Evolutionary conservation across 2,888 invertebrate genomes (phyloP).

Genomic region (Tupiocoris notatus): DNA sequence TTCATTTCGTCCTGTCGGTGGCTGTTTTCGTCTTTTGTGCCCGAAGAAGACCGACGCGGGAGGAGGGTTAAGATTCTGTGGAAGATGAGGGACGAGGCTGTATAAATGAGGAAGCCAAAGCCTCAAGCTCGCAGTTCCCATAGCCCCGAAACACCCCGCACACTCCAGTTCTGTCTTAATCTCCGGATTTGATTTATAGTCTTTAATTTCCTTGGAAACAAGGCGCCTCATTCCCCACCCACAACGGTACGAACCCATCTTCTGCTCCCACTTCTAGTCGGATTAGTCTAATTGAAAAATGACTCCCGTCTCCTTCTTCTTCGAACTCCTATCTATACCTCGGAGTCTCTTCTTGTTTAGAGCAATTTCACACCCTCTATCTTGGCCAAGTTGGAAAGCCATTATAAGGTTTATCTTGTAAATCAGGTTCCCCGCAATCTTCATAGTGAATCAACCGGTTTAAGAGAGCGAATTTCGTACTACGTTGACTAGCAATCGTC

Average conservation of each 20-base stretch:
- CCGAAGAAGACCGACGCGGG: not conserved
- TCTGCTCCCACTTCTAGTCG: not conserved
- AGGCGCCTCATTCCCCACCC: slow-evolving; percentile 1
- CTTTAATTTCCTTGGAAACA: slow-evolving; percentile 35
- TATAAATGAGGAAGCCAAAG: not conserved
- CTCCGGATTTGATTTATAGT: slow-evolving; percentile 37
- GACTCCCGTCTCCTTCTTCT: slow-evolving; percentile 1
- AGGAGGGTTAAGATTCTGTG: not conserved
- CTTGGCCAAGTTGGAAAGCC: not conserved
- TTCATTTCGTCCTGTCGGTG: not conserved
- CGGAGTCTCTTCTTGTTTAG: not conserved
- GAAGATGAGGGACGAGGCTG: not conserved
- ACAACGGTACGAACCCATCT: not conserved
- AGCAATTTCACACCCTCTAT: not conserved
- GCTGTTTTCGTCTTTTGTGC: slow-evolving; percentile 3
- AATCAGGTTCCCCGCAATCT: not conserved
- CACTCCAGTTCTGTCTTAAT: slow-evolving; percentile 31
- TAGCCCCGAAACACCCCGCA: not conserved
- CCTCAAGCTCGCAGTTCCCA: not conserved
- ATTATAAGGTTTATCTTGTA: not conserved
- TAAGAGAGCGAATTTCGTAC: not conserved
- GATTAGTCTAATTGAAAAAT: slow-evolving; percentile 39
- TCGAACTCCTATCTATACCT: not conserved
- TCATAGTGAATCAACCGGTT: not conserved
- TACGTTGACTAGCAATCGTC: too few relatives aligned